A percentile compares a stretch with the other conserved stretches of the same genome.
These are phyloP conservation scores for Crypturellus undulatus DNA, from an alignment of 2,113 vertebrate genomes.

Conservation along the genomic window DNA sequence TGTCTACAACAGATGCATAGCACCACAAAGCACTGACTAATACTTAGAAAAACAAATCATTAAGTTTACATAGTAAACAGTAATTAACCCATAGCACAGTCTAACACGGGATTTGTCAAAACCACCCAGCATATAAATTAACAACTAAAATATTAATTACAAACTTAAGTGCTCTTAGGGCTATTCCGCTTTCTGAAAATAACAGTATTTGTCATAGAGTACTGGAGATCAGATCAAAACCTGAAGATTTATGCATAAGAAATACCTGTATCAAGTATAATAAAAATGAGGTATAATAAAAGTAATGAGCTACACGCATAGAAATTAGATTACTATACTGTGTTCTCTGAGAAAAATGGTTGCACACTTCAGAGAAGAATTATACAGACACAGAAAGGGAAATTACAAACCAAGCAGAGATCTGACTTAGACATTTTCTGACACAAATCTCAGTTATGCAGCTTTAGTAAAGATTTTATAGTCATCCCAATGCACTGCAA, in stretches of 20 bases:
- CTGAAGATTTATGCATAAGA: not conserved
- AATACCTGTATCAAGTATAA: not conserved
- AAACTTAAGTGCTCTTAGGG: not conserved
- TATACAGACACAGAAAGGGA: not conserved
- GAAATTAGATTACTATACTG: not conserved
- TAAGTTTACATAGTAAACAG: conserved; percentile 46
- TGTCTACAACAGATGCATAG: not conserved
- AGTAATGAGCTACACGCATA: not conserved
- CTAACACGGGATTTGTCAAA: not conserved
- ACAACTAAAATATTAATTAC: not conserved
- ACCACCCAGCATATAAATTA: not conserved
- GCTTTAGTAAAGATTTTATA: not conserved
- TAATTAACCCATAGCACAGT: not conserved
- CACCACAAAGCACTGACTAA: not conserved
- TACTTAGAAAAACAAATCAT: not conserved
- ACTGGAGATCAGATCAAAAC: not conserved
- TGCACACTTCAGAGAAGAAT: not conserved
- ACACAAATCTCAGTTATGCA: fast-evolving
- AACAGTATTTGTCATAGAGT: not conserved
- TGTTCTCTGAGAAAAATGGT: not conserved
- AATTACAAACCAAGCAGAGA: not conserved
- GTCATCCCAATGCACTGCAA: not conserved
- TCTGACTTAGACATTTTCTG: not conserved
- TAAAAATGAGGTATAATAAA: not conserved
- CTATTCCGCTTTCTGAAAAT: not conserved